Conservation (phyloP, 2,113 vertebrate species). For the Chrysemys picta region DNA sequence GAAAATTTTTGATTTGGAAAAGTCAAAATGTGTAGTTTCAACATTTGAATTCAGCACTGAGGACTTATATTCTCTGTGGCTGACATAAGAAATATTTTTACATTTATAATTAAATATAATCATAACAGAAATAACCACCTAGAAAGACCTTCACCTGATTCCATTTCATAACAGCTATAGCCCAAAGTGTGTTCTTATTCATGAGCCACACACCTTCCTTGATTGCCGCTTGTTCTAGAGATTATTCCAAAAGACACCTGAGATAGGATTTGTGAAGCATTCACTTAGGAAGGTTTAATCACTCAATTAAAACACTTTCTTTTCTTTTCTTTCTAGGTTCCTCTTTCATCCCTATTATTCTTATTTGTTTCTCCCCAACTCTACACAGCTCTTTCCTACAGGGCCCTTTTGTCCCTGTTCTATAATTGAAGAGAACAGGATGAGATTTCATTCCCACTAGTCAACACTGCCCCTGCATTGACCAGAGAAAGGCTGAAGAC, state of each 20-base stretch:
- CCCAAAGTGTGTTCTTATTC: constrained; percentile 9
- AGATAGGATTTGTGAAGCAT: constrained; percentile 13
- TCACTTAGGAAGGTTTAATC: not conserved
- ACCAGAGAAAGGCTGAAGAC: too few relatives aligned
- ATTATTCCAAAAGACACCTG: constrained; percentile 2
- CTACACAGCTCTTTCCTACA: not conserved
- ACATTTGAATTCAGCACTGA: not conserved
- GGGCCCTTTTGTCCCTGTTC: not conserved
- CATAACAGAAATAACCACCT: not conserved
- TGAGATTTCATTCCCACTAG: not conserved
- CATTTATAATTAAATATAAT: not conserved
- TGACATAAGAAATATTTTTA: not conserved
- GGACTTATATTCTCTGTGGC: not conserved
- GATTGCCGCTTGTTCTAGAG: not conserved
- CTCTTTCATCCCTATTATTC: not conserved
- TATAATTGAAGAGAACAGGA: not conserved
- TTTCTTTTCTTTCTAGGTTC: not conserved
- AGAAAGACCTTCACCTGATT: not conserved
- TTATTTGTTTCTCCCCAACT: not conserved
- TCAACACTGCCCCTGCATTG: not conserved
- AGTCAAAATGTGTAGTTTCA: not conserved
- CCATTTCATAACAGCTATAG: not conserved
- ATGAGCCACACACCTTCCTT: not conserved
- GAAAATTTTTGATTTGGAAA: not conserved
- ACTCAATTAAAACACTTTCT: not conserved